Percentiles rank a stretch among this genome's conserved stretches.
Conservation (phyloP, 2,113 vertebrate genomes). For the Daphoenositta chrysoptera region DNA sequence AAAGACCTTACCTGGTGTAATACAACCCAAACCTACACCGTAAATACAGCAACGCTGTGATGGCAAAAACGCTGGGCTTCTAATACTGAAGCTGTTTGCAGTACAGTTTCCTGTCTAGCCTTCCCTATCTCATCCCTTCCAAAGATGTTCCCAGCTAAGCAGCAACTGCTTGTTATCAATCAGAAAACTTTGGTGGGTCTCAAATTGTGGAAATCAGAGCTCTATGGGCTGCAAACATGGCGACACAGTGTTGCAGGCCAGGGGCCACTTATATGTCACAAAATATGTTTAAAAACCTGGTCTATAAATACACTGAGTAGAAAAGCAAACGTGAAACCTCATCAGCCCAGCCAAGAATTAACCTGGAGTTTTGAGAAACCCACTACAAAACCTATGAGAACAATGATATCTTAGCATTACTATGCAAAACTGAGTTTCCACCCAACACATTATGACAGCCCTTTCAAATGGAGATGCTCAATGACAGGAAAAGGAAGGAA, state of each 20-base stretch:
- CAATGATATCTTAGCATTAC: background rate
- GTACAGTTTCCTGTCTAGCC: background rate
- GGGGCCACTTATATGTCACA: background rate
- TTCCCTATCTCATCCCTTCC: background rate
- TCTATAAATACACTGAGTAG: background rate
- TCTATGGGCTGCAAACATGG: rapidly evolving
- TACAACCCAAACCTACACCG: background rate
- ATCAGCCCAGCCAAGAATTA: background rate
- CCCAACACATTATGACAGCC: background rate
- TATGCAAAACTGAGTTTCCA: background rate
- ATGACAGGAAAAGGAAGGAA: background rate
- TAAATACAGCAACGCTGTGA: background rate
- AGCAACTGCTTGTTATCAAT: background rate
- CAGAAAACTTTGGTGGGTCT: background rate
- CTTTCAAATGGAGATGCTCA: background rate
- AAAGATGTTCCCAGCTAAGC: background rate
- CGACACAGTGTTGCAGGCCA: rapidly evolving
- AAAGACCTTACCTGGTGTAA: background rate
- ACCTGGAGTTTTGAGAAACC: background rate
- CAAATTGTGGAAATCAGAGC: background rate
- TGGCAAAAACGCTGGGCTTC: background rate
- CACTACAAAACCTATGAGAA: background rate
- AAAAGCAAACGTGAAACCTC: background rate
- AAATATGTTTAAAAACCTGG: background rate
- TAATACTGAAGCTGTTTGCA: background rate